A percentile compares a stretch with the other conserved stretches of the same genome.
phyloP scores from a whole-genome alignment of 2,113 vertebrate genomes.

The Rhea pennata region DNA sequence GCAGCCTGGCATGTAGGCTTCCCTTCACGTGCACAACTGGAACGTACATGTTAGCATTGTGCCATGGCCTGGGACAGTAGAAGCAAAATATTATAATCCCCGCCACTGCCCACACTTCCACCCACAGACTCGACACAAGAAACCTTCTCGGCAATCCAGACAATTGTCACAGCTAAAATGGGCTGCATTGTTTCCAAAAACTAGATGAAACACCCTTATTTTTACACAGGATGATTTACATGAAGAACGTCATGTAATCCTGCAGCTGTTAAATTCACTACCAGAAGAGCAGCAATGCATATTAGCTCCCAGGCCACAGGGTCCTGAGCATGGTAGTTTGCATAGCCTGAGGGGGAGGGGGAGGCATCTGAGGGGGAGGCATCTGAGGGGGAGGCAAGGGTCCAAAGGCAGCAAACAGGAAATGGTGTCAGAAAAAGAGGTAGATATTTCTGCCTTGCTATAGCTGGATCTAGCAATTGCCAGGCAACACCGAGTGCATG shows the following conservation, averaged over 20 bases:
- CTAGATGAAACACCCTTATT: neutral
- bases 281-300: neutral
- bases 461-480: accelerated
- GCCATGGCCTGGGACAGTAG: neutral
- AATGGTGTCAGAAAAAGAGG: neutral
- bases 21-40: accelerated
- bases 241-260: neutral
- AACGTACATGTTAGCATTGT: neutral
- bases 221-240: neutral
- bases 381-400: neutral
- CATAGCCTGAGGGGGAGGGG: too few relatives aligned
- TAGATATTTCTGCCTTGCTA: neutral
- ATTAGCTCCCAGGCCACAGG: neutral
- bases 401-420: neutral
- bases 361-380: neutral
- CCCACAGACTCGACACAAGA: neutral
- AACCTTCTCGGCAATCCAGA: neutral
- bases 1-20: neutral
- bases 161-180: neutral
- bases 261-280: constrained; percentile 12
- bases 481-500: accelerated
- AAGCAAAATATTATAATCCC: constrained; percentile 13
- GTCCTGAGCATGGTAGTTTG: neutral
- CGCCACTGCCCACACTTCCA: neutral
- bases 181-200: neutral